Evolutionary conservation across 2,888 invertebrate genomes (phyloP).

Genomic region (Blastobasis adustella): DNA sequence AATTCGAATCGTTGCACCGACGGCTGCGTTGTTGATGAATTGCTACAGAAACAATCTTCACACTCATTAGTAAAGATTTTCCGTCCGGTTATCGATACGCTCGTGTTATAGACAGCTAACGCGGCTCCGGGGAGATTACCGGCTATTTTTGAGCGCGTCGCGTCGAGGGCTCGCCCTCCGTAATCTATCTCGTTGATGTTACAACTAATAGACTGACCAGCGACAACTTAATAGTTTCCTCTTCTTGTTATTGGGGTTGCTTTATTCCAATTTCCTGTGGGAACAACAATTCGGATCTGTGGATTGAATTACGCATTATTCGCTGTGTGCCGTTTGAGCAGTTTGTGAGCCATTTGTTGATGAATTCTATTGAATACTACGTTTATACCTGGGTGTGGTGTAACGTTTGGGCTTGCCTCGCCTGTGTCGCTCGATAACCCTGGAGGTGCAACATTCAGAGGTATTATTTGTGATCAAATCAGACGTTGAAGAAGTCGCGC

Average conservation of each 20-base stretch:
- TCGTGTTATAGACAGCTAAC: not conserved
- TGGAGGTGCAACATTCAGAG: no score
- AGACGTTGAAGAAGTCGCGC: slow-evolving; percentile 24
- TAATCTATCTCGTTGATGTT: slow-evolving; percentile 54
- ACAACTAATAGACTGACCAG: slow-evolving; percentile 46
- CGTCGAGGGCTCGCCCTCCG: slow-evolving; percentile 25
- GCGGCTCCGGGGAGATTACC: slow-evolving; percentile 14
- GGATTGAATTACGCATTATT: slow-evolving; percentile 8
- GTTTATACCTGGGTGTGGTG: no score
- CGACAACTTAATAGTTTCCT: slow-evolving; percentile 70
- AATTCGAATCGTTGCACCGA: no score
- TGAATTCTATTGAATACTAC: no score
- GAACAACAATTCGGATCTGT: slow-evolving; percentile 1
- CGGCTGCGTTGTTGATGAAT: no score
- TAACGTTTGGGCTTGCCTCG: no score
- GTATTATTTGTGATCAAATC: slow-evolving; percentile 24
- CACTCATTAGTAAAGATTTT: no score
- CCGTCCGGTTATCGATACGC: no score
- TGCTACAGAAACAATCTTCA: no score
- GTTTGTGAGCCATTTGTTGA: no score
- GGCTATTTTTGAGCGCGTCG: slow-evolving; percentile 37
- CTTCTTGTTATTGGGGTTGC: slow-evolving; percentile 24
- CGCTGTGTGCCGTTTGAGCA: not conserved
- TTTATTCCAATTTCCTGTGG: slow-evolving; percentile 15
- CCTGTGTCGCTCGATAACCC: no score